Evolutionary conservation across 2,797 vertebrate species (phyloP), one percentile per base, ranked within the genome.

Genomic region (Thripadectes ignobilis): DNA sequence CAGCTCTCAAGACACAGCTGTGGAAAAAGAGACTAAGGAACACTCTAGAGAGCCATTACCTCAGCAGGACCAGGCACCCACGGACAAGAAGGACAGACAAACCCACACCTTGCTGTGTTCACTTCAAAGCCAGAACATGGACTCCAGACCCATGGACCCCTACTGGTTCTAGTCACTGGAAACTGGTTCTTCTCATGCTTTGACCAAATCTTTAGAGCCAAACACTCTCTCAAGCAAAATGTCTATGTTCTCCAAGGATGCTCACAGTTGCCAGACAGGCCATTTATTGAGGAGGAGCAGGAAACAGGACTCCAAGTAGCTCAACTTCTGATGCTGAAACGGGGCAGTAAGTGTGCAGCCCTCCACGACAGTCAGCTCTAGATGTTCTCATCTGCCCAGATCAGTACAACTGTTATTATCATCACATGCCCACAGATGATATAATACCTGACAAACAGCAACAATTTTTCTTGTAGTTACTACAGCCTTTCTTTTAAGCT

Each of bases 391-490:
- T 10, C 20, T 67, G 67, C 63, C 59, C 85, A 0, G 0, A 88
- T 63, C 45, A 71, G 55, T 57, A 69, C 38, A 89, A 69, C 36
- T 67, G 41, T 14, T 85, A 84, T 17, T 76, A 82, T 63, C 74
- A 73, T 66, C 85, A 79, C 52, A 41, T 4, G 0, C 8, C 26
- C 74, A 41, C 34, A 24, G 26, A 80, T 49, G 41, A 89, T 41
- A 79, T 39, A 93, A 69, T 63, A 93, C 19, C 52, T 65, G 49
- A 83, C n/a, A 95, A 91, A 89, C 0, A 73, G 51, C 55, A 93
- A 68, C 27, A 51, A 3, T 41, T 71, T 63, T 34, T 14, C 26
- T 7, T 41, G 67, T n/a, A 8, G n/a, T 65, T 86, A 58, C 48
- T 23, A 36, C 30, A 94, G 34, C 18, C 14, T 71, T 65, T 39